Evolutionary conservation across 2,888 invertebrate genomes (phyloP), one percentile per base, ranked within the genome.

Genomic region (Isotomurus palustris): DNA sequence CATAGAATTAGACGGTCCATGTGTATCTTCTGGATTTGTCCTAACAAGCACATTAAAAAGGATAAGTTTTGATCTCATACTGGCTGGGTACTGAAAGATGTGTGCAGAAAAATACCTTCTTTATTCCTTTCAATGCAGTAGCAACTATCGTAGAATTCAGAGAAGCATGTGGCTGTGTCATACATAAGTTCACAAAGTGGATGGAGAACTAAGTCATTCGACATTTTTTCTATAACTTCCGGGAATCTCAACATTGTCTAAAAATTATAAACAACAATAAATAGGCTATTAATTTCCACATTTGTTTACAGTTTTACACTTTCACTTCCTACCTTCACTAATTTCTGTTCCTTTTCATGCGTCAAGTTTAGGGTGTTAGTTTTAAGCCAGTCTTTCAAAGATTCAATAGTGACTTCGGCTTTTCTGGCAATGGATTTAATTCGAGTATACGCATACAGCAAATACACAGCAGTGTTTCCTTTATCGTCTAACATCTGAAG

Each of bases 381-480:
- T 58, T 82, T 75, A 3, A 82, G 80, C 41, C 87, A 81, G 60
- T 82, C 78, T 63, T 78, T 74, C 38, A 90, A 76, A 64, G 85
- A 79, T 19, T 83, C 82, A 10, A 78, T 72, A 0, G 82, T 79
- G 24, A 89, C 75, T 66, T 87, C 84, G 2, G 89, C 87, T 64
- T 82, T 88, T 45, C 91, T 81, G 2, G 88, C 87, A 71, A 93
- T 93, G 0, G 90, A 95, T 73, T 88, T 83, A 67, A 99, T 99
- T 38, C 99, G 81, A 10, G 95, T 95, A 69, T 90, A 84, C 0
- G 94, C 92, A 76, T 99, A 99, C 6, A 99, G 77, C 51, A 99
- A 79, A 74, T 99, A 99, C 0, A 95, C 96, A 0, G 99, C 99
- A 0, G 99, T 99, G 75, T 99, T 99, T 10, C 99, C 99, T 74